Conservation (phyloP, 2,888 invertebrate genomes). For the Leptinotarsa haldemani region DNA sequence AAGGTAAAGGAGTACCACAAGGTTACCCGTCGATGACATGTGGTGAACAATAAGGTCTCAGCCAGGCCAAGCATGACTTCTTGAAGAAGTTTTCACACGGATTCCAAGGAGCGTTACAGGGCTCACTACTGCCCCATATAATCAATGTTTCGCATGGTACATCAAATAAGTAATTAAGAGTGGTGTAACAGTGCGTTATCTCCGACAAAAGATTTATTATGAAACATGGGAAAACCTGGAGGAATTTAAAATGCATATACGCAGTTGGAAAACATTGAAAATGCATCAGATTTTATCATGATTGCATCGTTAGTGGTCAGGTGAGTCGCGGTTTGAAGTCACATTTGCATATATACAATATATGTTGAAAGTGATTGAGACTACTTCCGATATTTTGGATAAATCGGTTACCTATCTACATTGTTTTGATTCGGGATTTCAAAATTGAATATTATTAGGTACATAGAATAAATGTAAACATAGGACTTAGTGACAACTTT, state of each 20-base stretch:
- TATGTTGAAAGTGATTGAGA: not conserved
- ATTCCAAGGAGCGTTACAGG: constrained; percentile 50
- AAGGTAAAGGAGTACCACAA: constrained; percentile 55
- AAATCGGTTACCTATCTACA: too few species aligned
- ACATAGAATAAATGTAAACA: too few species aligned
- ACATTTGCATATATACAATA: not conserved
- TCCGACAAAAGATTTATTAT: constrained; percentile 29
- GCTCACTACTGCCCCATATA: constrained; percentile 61
- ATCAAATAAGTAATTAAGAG: constrained; percentile 24
- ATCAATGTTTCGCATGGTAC: constrained; percentile 44
- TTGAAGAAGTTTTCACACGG: constrained; percentile 55
- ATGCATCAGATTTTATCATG: not conserved
- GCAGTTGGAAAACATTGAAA: constrained; percentile 22
- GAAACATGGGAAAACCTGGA: constrained; percentile 35
- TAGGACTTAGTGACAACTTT: too few species aligned
- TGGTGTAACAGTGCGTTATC: constrained; percentile 22
- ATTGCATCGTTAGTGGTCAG: not conserved
- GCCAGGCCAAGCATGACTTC: constrained; percentile 59
- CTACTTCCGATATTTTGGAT: too few species aligned
- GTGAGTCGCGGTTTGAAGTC: not conserved
- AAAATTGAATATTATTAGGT: too few species aligned
- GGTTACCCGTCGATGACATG: constrained; percentile 50
- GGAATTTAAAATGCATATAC: constrained; percentile 15
- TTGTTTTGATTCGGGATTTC: too few species aligned
- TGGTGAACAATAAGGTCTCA: constrained; percentile 57